Conservation (phyloP, 2,888 invertebrate genomes). For the Parascotia fuliginaria region DNA sequence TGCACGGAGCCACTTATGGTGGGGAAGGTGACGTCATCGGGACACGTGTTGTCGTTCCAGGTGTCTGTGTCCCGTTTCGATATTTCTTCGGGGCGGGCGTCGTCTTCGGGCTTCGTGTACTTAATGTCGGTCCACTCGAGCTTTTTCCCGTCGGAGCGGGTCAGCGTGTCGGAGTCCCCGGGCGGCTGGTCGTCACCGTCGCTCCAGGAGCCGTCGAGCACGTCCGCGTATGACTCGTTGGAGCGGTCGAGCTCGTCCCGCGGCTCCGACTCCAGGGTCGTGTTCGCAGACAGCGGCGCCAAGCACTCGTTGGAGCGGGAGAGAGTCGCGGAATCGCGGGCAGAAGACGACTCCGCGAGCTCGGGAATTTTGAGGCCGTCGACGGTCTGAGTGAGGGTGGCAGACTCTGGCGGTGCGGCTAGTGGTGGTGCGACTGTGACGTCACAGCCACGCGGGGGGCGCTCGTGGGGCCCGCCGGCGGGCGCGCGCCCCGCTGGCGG, state of each 20-base stretch:
- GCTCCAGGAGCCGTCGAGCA: constrained; percentile 74
- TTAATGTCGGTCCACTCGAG: constrained; percentile 71
- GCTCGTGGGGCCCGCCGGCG: constrained; percentile 73
- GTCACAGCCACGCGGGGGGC: constrained; percentile 74
- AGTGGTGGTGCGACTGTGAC: constrained; percentile 34
- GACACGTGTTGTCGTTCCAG: constrained; percentile 93
- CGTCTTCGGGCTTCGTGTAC: constrained; percentile 31
- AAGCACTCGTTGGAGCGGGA: constrained; percentile 78
- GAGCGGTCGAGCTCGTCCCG: constrained; percentile 74
- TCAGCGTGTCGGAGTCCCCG: constrained; percentile 47
- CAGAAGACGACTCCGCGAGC: constrained; percentile 34
- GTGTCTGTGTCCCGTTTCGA: constrained; percentile 84
- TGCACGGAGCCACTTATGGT: constrained; percentile 92
- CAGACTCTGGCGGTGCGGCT: neutral
- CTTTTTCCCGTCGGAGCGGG: constrained; percentile 47
- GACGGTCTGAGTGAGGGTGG: neutral
- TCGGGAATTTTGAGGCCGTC: constrained; percentile 22
- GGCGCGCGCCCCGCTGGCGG: constrained; percentile 89
- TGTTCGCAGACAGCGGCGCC: constrained; percentile 67
- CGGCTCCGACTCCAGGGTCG: constrained; percentile 67
- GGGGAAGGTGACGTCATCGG: constrained; percentile 92
- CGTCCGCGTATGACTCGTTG: constrained; percentile 80
- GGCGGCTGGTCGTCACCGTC: constrained; percentile 57
- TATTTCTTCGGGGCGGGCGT: constrained; percentile 41
- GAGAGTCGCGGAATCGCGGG: constrained; percentile 51